Evolutionary conservation across 2,113 vertebrate genomes (phyloP).

Genomic region (Pangasianodon hypophthalmus): DNA sequence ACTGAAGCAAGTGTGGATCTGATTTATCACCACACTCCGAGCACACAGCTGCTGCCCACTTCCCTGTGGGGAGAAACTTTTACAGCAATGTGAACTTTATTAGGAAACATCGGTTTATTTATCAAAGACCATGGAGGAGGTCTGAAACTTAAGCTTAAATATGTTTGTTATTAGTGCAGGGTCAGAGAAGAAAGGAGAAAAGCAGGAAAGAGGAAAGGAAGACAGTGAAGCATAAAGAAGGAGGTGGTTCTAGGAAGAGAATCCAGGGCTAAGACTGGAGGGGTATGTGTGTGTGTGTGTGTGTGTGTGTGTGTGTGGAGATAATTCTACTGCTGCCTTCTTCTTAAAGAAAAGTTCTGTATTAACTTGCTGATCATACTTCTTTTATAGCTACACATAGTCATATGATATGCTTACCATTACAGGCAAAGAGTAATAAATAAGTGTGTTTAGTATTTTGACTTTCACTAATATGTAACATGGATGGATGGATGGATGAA

Average conservation of each 20-base stretch:
- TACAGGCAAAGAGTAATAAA: not conserved
- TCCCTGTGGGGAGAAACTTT: conserved; percentile 42
- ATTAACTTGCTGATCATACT: not conserved
- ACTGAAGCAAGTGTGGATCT: conserved; percentile 29
- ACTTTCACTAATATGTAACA: not conserved
- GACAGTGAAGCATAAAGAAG: conserved; percentile 12
- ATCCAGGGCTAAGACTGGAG: not conserved
- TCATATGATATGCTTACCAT: not conserved
- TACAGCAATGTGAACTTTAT: conserved; percentile 55
- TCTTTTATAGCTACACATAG: not conserved
- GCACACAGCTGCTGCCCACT: conserved; percentile 22
- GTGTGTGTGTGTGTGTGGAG: not conserved
- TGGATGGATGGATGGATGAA: not conserved
- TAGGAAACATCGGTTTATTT: conserved; percentile 50
- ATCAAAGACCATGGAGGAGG: conserved; percentile 57
- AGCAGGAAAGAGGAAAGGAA: not conserved
- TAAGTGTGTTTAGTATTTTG: not conserved
- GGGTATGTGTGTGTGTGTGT: not conserved
- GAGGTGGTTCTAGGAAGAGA: not conserved
- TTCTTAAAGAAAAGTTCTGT: not conserved
- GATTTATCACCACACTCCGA: conserved; percentile 30
- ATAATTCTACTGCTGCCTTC: not conserved
- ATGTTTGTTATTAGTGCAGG: conserved; percentile 54
- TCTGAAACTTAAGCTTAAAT: conserved; percentile 53
- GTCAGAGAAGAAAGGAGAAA: conserved; percentile 15